Conservation (phyloP, 2,797 vertebrate species). For the Austrolebias charrua region DNA sequence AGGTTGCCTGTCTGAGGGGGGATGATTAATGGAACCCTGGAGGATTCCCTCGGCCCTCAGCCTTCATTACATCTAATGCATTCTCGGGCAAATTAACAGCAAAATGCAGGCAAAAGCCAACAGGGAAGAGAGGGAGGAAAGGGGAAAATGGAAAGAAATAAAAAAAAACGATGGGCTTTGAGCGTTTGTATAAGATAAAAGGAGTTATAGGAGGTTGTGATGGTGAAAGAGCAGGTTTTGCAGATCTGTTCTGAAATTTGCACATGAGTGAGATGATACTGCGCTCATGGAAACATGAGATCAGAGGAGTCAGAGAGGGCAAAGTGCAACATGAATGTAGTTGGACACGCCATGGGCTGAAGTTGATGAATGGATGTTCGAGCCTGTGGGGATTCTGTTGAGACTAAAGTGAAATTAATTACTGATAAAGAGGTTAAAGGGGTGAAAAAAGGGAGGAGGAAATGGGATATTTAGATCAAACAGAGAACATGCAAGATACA, state of each 20-base stretch:
- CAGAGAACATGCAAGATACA: slow-evolving; percentile 27
- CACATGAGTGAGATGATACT: slow-evolving; percentile 59
- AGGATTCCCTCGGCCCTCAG: slow-evolving; percentile 94
- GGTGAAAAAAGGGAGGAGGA: slow-evolving; percentile 25
- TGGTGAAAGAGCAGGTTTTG: slow-evolving; percentile 33
- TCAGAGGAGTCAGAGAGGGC: slow-evolving; percentile 41
- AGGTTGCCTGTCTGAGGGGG: slow-evolving; percentile 95
- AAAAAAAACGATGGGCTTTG: slow-evolving; percentile 52
- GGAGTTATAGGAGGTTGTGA: slow-evolving; percentile 39
- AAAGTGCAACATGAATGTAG: slow-evolving; percentile 48
- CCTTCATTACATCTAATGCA: slow-evolving; percentile 91
- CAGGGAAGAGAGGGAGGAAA: slow-evolving; percentile 54
- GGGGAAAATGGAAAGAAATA: slow-evolving; percentile 32
- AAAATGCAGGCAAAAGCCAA: slow-evolving; percentile 76
- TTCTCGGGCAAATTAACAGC: slow-evolving; percentile 90
- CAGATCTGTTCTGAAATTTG: slow-evolving; percentile 32
- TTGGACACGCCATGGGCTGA: slow-evolving; percentile 62
- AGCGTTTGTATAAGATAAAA: slow-evolving; percentile 63
- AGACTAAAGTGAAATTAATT: slow-evolving; percentile 56
- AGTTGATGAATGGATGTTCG: slow-evolving; percentile 67
- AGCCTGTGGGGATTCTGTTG: slow-evolving; percentile 38
- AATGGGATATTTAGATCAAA: slow-evolving; percentile 18
- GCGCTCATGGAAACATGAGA: slow-evolving; percentile 42
- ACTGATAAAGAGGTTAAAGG: slow-evolving; percentile 61
- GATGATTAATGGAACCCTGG: slow-evolving; percentile 95